Percentiles rank a stretch among this genome's conserved stretches.
Evolutionary conservation across 2,797 vertebrate genomes (phyloP).

Genomic region (Decapterus maruadsi): DNA sequence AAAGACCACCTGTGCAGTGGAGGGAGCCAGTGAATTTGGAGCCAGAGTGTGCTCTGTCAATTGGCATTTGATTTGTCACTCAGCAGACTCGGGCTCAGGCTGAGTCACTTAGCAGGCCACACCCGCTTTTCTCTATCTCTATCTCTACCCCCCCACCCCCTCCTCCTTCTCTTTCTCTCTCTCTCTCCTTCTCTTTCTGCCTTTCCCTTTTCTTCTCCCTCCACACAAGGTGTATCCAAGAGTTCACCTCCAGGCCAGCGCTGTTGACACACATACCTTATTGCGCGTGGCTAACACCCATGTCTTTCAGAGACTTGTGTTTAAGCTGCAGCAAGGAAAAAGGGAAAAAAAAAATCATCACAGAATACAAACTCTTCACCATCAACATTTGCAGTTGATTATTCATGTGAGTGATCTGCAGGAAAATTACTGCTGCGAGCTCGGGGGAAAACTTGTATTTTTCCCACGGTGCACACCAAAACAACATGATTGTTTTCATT

Average conservation of each 20-base stretch:
- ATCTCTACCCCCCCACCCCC: too few relatives aligned
- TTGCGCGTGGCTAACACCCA: slow-evolving; percentile 77
- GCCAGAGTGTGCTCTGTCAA: slow-evolving; percentile 79
- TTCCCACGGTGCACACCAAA: not conserved
- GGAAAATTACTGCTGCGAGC: not conserved
- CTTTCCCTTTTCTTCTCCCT: slow-evolving; percentile 78
- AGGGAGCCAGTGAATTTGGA: slow-evolving; percentile 73
- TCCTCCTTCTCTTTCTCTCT: slow-evolving; percentile 65
- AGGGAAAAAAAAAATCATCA: slow-evolving; percentile 58
- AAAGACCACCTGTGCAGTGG: slow-evolving; percentile 84
- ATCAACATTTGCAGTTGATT: slow-evolving; percentile 10
- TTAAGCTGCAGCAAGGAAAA: slow-evolving; percentile 10
- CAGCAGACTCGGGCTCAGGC: slow-evolving; percentile 71
- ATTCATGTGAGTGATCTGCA: slow-evolving; percentile 19
- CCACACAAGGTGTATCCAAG: slow-evolving; percentile 69
- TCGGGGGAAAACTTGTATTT: not conserved
- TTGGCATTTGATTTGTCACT: slow-evolving; percentile 84
- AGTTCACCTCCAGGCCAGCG: slow-evolving; percentile 81
- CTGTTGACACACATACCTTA: slow-evolving; percentile 83
- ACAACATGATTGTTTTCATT: not conserved
- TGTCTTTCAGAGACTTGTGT: slow-evolving; percentile 64
- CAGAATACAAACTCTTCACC: slow-evolving; percentile 19
- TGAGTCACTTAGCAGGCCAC: slow-evolving; percentile 80
- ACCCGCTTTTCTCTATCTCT: slow-evolving; percentile 72
- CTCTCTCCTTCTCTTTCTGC: slow-evolving; percentile 60